phyloP scores from a whole-genome alignment of 2,888 invertebrate species.

The Scaptomyza cyrtandrae region DNA sequence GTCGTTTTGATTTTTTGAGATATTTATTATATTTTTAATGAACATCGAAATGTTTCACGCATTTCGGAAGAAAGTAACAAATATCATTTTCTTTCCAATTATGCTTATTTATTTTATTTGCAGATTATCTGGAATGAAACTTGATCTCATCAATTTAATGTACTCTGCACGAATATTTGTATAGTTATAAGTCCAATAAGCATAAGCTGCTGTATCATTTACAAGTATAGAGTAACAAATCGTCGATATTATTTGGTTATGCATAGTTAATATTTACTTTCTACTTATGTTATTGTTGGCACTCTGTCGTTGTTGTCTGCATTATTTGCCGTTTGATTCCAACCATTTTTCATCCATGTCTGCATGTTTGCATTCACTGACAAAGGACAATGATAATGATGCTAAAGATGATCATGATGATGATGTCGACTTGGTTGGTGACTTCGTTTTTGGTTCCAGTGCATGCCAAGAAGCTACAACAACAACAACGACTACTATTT shows the following conservation, averaged over 20 bases:
- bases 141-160: too few relatives aligned
- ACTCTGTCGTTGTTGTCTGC: conserved; percentile 65
- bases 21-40: too few relatives aligned
- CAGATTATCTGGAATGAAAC: too few relatives aligned
- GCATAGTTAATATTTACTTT: conserved; percentile 50
- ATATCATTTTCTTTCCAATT: too few relatives aligned
- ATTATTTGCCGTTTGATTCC: conserved; percentile 77
- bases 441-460: conserved; percentile 47
- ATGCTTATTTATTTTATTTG: too few relatives aligned
- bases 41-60: too few relatives aligned
- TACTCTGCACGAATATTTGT: background rate
- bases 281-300: conserved; percentile 64
- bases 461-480: conserved; percentile 22
- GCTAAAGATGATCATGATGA: conserved; percentile 5
- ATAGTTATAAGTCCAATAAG: too few relatives aligned
- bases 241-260: conserved; percentile 7
- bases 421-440: conserved; percentile 34
- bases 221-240: conserved; percentile 27
- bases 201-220: background rate
- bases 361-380: conserved; percentile 75
- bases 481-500: conserved; percentile 1
- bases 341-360: conserved; percentile 71
- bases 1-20: too few relatives aligned
- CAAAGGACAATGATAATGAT: conserved; percentile 66
- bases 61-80: too few relatives aligned